These are phyloP conservation scores for Lophius americanus DNA, from an alignment of 2,797 vertebrate genomes.

Conservation along the genomic window DNA sequence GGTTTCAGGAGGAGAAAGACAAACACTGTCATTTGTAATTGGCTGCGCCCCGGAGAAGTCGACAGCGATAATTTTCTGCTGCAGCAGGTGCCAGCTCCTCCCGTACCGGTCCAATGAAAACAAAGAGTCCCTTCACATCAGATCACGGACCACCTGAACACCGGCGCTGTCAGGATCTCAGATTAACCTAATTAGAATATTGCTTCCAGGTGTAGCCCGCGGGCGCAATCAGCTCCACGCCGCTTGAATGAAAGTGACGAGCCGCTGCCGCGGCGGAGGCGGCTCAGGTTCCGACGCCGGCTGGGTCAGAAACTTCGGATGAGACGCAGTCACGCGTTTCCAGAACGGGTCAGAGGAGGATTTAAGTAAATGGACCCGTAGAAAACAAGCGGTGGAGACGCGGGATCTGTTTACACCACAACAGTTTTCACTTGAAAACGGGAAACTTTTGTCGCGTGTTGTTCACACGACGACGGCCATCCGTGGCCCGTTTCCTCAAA, in stretches of 20 bases:
- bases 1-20: slow-evolving; percentile 67
- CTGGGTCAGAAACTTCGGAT: slow-evolving; percentile 38
- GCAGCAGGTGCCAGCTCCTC: slow-evolving; percentile 78
- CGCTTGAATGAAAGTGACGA: slow-evolving; percentile 74
- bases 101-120: slow-evolving; percentile 65
- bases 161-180: slow-evolving; percentile 77
- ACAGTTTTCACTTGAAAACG: too few relatives aligned
- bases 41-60: slow-evolving; percentile 64
- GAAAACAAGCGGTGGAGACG: too few relatives aligned
- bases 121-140: slow-evolving; percentile 77
- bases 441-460: too few relatives aligned
- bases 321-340: slow-evolving; percentile 31
- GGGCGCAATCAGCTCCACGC: slow-evolving; percentile 72
- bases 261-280: slow-evolving; percentile 53
- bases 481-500: too few relatives aligned
- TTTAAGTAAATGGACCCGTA: not conserved
- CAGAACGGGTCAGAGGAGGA: slow-evolving; percentile 36
- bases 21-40: slow-evolving; percentile 82
- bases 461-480: too few relatives aligned
- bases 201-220: slow-evolving; percentile 77
- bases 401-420: too few relatives aligned
- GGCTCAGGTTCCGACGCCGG: slow-evolving; percentile 36
- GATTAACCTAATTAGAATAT: slow-evolving; percentile 80
- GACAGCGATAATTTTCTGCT: slow-evolving; percentile 71
- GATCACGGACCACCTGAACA: slow-evolving; percentile 75